A percentile compares a stretch with the other conserved stretches of the same genome.
Conservation (phyloP, 1,140 invertebrate genomes). For the Chlorops oryzae region DNA sequence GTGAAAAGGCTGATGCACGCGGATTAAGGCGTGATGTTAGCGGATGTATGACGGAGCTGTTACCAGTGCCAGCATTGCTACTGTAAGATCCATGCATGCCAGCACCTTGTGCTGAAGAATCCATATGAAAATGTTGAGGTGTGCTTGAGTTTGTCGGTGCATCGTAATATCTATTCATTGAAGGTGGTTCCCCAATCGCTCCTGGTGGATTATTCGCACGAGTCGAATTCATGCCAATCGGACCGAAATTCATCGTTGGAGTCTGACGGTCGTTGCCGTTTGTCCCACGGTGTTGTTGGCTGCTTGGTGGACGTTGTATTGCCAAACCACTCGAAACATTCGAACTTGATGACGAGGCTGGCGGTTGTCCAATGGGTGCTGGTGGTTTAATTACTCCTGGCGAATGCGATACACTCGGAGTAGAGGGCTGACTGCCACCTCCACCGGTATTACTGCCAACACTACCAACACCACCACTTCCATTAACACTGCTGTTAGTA, state of each 20-base stretch:
- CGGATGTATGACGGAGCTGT: constrained; percentile 34
- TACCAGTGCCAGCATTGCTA: not conserved
- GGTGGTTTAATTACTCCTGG: constrained; percentile 44
- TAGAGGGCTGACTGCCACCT: not conserved
- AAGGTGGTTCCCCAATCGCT: constrained; percentile 12
- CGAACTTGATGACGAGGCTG: constrained; percentile 3
- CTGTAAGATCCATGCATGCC: not conserved
- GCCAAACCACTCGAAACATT: constrained; percentile 16
- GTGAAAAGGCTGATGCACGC: constrained; percentile 66
- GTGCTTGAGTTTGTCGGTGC: too few relatives aligned
- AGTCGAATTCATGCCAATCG: constrained; percentile 25
- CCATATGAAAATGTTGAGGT: constrained; percentile 4
- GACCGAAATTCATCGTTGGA: constrained; percentile 27
- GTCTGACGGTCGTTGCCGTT: constrained; percentile 1
- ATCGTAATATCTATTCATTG: constrained; percentile 21
- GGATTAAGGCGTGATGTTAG: constrained; percentile 69
- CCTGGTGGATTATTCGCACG: constrained; percentile 7
- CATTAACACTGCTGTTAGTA: constrained; percentile 15
- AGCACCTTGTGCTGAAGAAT: constrained; percentile 7
- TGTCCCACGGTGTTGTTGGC: constrained; percentile 11
- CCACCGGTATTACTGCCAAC: not conserved
- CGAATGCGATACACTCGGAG: constrained; percentile 32
- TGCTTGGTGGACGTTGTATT: constrained; percentile 17
- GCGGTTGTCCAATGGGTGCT: constrained; percentile 26
- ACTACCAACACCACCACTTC: not conserved